Conservation (phyloP, 1,140 invertebrate species). For the Drosophila pallidifrons region DNA sequence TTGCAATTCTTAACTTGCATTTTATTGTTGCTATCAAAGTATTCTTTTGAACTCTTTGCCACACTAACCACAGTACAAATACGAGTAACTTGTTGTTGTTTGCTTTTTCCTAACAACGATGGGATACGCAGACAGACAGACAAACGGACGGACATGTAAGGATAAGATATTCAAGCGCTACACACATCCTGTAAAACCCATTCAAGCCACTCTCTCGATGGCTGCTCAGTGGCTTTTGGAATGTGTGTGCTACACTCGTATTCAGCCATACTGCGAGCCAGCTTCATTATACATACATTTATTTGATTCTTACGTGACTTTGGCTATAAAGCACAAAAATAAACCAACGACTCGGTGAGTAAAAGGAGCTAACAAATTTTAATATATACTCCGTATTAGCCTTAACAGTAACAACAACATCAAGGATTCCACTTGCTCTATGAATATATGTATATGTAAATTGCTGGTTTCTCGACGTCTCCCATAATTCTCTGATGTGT, state of each 20-base stretch:
- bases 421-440: constrained; percentile 34
- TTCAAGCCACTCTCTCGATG: constrained; percentile 27
- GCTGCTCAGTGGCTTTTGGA: constrained; percentile 51
- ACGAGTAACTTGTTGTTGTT: constrained; percentile 8
- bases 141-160: constrained; percentile 1
- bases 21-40: constrained; percentile 1
- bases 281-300: constrained; percentile 78
- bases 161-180: constrained; percentile 24
- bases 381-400: constrained; percentile 30
- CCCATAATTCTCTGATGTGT: constrained; percentile 6
- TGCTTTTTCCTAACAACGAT: constrained; percentile 6
- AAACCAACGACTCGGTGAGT: constrained; percentile 30
- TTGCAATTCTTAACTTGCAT: neutral
- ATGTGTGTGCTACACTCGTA: constrained; percentile 8
- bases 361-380: constrained; percentile 14
- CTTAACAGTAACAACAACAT: constrained; percentile 10
- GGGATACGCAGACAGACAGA: neutral
- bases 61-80: neutral
- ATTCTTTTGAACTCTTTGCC: neutral
- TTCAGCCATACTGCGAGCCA: neutral
- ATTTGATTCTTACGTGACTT: constrained; percentile 78
- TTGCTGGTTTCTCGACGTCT: constrained; percentile 36
- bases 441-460: constrained; percentile 63
- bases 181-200: constrained; percentile 33
- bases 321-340: constrained; percentile 75